Base-by-base conservation (phyloP, 2,888 invertebrate species). In the Leptopilina syphax region DNA sequence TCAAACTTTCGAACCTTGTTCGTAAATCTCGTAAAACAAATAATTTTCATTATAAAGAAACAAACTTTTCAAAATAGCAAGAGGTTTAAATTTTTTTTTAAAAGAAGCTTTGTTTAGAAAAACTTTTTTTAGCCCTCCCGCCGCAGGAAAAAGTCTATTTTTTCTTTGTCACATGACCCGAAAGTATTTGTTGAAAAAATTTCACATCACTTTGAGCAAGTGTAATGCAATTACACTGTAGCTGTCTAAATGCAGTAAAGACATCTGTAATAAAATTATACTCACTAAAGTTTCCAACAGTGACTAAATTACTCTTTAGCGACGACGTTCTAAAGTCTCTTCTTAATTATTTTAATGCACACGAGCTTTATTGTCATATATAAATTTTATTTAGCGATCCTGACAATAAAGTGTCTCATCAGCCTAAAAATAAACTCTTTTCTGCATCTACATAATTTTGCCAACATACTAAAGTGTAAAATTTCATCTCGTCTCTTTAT, bases 281-380 rank as follows among this genome's bases (percentile, higher is more conserved):
- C 73, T 57, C 34, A 57, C 73, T 73, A 73, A 73, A 73, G 73
- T 73, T 73, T 34, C 27, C 57, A 73, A 41, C 24, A 50, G 57
- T 41, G 57, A 73, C 73, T 73, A n/a, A 73, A 73, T 41, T 73
- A 57, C 41, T 34, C n/a, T 73, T 73, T n/a, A 27, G 9, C 27
- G 57, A 34, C 34, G 73, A 73, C 73, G 73, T 73, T 54, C 18
- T 54, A 24, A 73, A 73, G 57, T 73, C 34, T 57, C 27, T 13
- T 34, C 73, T 57, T 73, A 73, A 73, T 73, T 73, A 73, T 73
- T 73, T 73, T 73, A 57, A 73, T 73, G 73, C 73, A 73, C 73
- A 73, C 13, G 70, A 73, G 54, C 70, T 73, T 73, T 54, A 73
- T 73, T 57, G n/a, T 57, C 73, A 27, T 73, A 57, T 73, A 54